Conservation (phyloP, 2,888 invertebrate genomes). For the Nebria brevicollis region DNA sequence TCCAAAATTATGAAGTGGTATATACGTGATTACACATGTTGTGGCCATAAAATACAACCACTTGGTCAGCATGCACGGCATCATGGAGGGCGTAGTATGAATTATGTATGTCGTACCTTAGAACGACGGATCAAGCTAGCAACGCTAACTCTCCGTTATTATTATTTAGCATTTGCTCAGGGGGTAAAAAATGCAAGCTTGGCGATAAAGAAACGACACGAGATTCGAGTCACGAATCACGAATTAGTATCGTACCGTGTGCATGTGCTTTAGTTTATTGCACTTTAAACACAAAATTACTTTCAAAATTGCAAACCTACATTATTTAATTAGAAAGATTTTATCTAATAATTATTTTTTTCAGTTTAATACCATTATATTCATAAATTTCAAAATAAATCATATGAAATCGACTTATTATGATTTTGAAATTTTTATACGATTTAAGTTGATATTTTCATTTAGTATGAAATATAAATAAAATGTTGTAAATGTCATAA, state of each 20-base stretch:
- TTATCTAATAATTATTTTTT: no score
- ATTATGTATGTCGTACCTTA: constrained; percentile 34
- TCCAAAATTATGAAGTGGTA: neutral
- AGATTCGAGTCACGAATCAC: constrained; percentile 41
- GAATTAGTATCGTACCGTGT: constrained; percentile 24
- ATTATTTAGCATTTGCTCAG: constrained; percentile 29
- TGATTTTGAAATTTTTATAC: no score
- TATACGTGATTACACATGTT: constrained; percentile 33
- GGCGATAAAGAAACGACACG: constrained; percentile 19
- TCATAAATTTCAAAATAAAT: no score
- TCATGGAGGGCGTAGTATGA: constrained; percentile 18
- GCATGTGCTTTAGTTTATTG: neutral
- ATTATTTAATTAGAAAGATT: neutral
- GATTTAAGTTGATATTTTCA: no score
- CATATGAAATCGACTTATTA: no score
- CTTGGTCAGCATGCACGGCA: constrained; percentile 10
- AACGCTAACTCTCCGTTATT: constrained; percentile 5
- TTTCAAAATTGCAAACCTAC: neutral
- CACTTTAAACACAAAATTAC: neutral
- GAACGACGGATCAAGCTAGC: neutral
- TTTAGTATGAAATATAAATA: no score
- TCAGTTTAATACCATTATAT: no score
- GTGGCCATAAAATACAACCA: constrained; percentile 11
- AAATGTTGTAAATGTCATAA: no score
- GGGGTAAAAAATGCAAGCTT: neutral